These are phyloP conservation scores for Chelmon rostratus DNA, from an alignment of 2,797 vertebrate genomes.

Conservation along the genomic window DNA sequence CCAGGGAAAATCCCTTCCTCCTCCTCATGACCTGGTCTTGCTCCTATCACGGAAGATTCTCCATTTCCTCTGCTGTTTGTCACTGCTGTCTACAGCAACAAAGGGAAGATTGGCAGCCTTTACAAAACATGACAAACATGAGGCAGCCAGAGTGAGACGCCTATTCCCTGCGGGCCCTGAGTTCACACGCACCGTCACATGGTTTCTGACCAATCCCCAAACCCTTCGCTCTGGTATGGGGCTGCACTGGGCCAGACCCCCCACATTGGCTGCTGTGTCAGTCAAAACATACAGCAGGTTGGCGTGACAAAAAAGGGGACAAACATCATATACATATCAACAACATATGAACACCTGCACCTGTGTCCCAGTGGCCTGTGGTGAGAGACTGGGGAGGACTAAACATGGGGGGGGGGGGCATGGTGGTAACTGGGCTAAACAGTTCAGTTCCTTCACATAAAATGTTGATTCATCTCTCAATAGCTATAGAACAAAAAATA, in stretches of 20 bases:
- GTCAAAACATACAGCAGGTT: constrained; percentile 76
- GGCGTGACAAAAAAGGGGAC: constrained; percentile 69
- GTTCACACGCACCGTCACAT: constrained; percentile 76
- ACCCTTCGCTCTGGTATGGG: constrained; percentile 28
- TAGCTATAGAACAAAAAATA: background rate
- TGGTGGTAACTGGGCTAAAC: constrained; percentile 16
- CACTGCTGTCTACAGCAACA: constrained; percentile 70
- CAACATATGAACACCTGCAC: constrained; percentile 74
- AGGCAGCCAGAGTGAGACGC: constrained; percentile 64
- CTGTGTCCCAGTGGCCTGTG: constrained; percentile 51
- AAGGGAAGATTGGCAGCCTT: constrained; percentile 74
- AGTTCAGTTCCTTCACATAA: constrained; percentile 4
- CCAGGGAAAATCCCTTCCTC: constrained; percentile 52
- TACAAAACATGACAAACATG: constrained; percentile 77
- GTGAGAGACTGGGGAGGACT: constrained; percentile 49
- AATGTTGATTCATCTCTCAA: background rate
- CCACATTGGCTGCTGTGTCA: constrained; percentile 62
- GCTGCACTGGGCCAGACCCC: constrained; percentile 60
- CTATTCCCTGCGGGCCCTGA: constrained; percentile 56
- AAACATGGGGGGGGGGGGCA: constrained; percentile 40
- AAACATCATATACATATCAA: constrained; percentile 59
- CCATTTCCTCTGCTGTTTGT: constrained; percentile 69
- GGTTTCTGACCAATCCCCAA: constrained; percentile 50
- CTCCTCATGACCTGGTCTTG: constrained; percentile 64
- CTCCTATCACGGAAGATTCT: constrained; percentile 71